A percentile compares a stretch with the other conserved stretches of the same genome.
Conservation (phyloP, 2,797 vertebrate genomes). For the Brachyrhaphis roseni region DNA sequence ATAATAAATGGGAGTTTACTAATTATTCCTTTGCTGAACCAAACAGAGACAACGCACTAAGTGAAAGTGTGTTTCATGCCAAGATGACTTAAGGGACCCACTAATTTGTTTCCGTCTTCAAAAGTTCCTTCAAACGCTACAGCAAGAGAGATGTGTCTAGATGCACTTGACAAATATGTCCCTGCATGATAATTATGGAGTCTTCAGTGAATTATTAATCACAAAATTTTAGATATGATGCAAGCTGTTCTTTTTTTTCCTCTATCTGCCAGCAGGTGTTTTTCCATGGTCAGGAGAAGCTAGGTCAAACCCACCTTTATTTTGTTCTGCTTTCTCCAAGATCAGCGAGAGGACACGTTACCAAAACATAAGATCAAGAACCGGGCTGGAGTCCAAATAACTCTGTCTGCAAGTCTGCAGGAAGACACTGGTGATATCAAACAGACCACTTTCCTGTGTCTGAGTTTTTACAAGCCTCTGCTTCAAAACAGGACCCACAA, state of each 20-base stretch:
- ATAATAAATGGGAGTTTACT: not conserved
- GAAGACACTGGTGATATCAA: slow-evolving; percentile 63
- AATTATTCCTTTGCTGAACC: not conserved
- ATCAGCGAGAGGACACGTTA: slow-evolving; percentile 60
- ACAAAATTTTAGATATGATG: not conserved
- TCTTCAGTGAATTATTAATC: not conserved
- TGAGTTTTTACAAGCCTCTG: slow-evolving; percentile 41
- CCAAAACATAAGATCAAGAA: slow-evolving; percentile 65
- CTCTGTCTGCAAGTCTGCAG: slow-evolving; percentile 33
- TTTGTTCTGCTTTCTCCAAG: slow-evolving; percentile 59
- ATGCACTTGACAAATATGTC: slow-evolving; percentile 22
- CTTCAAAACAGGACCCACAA: slow-evolving; percentile 19
- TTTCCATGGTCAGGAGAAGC: slow-evolving; percentile 42
- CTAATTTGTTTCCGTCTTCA: not conserved
- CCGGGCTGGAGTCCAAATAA: slow-evolving; percentile 65
- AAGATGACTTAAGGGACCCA: not conserved
- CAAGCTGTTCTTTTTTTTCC: slow-evolving; percentile 30
- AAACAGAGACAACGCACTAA: not conserved
- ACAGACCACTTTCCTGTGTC: slow-evolving; percentile 57
- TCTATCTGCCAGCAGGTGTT: slow-evolving; percentile 43
- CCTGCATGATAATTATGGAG: slow-evolving; percentile 14
- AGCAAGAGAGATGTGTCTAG: not conserved
- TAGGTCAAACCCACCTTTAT: slow-evolving; percentile 38
- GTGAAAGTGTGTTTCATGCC: not conserved
- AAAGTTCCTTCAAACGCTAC: not conserved